These are phyloP conservation scores for Philopotamus ludificatus DNA, from an alignment of 1,140 invertebrate species.

Conservation along the genomic window DNA sequence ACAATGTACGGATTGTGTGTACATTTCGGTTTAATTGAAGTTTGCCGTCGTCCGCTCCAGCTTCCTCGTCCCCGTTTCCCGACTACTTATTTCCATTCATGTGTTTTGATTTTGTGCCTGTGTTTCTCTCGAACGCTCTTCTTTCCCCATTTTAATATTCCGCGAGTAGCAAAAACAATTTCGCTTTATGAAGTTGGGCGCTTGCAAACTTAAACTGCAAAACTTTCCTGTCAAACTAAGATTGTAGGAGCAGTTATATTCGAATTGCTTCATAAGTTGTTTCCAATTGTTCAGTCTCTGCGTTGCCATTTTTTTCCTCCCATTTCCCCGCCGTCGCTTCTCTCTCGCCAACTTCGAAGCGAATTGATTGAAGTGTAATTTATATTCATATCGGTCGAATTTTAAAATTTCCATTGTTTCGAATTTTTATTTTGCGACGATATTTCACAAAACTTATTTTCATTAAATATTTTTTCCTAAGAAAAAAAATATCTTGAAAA, in stretches of 20 bases:
- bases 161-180: constrained; percentile 6
- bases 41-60: no score
- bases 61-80: no score
- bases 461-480: no score
- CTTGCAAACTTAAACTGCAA: constrained; percentile 27
- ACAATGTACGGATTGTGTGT: background rate
- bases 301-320: background rate
- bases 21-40: background rate
- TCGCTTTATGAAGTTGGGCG: constrained; percentile 7
- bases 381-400: no score
- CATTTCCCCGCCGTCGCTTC: no score
- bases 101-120: background rate
- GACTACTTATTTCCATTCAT: no score
- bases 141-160: background rate
- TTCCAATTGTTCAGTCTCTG: constrained; percentile 14
- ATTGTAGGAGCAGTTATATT: constrained; percentile 27
- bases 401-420: background rate
- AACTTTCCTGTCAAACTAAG: constrained; percentile 30
- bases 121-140: background rate
- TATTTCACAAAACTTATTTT: no score
- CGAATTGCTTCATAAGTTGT: constrained; percentile 31
- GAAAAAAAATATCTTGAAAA: no score
- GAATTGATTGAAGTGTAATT: no score
- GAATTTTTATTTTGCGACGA: no score
- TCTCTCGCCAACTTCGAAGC: no score